Conservation (phyloP, 2,797 vertebrate species). For the Acomys russatus region DNA sequence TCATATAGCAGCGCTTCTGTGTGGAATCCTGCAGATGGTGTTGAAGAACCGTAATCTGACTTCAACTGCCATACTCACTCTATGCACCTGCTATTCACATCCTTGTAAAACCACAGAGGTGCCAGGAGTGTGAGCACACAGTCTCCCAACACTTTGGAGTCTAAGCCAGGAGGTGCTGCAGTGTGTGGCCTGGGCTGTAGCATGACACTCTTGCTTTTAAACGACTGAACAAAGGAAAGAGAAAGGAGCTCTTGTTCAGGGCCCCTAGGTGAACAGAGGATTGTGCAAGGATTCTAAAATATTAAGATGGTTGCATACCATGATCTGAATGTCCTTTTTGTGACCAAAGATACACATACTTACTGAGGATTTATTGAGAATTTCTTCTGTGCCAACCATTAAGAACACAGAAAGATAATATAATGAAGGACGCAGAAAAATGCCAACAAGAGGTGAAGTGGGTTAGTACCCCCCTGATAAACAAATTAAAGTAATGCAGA, state of each 20-base stretch:
- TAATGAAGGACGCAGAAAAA: neutral
- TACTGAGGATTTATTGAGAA: neutral
- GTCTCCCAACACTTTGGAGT: neutral
- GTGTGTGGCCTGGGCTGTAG: no score
- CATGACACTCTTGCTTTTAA: neutral
- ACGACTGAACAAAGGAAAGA: neutral
- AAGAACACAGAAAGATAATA: neutral
- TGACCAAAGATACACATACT: neutral
- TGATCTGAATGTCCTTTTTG: neutral
- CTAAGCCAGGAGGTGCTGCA: neutral
- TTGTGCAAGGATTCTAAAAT: neutral
- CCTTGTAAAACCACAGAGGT: neutral
- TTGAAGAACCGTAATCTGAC: neutral
- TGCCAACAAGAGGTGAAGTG: neutral
- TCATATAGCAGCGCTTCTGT: neutral
- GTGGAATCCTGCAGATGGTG: neutral
- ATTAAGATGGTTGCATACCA: neutral
- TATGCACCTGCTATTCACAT: neutral
- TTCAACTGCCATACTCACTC: neutral
- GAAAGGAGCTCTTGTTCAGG: neutral
- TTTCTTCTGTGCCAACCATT: neutral
- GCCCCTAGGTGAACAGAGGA: neutral
- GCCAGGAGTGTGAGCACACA: neutral
- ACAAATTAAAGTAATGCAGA: neutral
- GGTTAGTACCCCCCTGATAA: neutral